phyloP scores from a whole-genome alignment of 2,113 vertebrate genomes.

The Gulo gulo region DNA sequence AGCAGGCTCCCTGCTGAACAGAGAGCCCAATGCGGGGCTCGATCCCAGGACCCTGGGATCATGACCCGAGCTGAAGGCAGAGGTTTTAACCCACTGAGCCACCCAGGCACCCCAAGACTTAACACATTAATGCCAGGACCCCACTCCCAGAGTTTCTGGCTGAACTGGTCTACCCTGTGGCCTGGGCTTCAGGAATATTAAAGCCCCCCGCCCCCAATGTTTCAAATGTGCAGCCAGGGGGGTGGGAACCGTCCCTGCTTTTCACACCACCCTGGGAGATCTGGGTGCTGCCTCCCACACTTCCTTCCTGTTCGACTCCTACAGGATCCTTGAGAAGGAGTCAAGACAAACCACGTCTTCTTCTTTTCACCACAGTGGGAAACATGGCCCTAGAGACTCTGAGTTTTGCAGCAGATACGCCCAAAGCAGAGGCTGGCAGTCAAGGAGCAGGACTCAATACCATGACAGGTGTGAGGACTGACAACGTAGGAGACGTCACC shows the following conservation, averaged over 20 bases:
- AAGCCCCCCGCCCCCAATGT: not conserved
- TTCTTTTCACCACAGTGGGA: not conserved
- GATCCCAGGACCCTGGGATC: too few species aligned
- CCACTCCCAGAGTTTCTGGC: not conserved
- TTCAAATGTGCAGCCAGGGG: not conserved
- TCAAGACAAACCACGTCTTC: not conserved
- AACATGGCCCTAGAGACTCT: too few species aligned
- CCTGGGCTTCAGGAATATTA: not conserved
- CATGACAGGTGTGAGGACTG: accelerated
- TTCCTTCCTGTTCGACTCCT: not conserved
- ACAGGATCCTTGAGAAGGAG: not conserved
- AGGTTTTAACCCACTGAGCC: too few species aligned
- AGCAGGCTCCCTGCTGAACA: too few species aligned
- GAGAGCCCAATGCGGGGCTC: too few species aligned
- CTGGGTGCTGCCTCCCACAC: accelerated
- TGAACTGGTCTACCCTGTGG: not conserved
- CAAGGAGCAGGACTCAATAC: not conserved
- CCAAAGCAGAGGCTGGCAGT: too few species aligned
- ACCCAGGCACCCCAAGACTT: not conserved
- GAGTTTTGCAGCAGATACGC: too few species aligned
- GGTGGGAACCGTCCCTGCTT: not conserved
- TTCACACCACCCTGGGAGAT: not conserved
- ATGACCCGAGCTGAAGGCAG: too few species aligned
- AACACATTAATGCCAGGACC: accelerated
- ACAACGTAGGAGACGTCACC: accelerated